phyloP scores from a whole-genome alignment of 2,888 invertebrate genomes.

The Acrobasis repandana region DNA sequence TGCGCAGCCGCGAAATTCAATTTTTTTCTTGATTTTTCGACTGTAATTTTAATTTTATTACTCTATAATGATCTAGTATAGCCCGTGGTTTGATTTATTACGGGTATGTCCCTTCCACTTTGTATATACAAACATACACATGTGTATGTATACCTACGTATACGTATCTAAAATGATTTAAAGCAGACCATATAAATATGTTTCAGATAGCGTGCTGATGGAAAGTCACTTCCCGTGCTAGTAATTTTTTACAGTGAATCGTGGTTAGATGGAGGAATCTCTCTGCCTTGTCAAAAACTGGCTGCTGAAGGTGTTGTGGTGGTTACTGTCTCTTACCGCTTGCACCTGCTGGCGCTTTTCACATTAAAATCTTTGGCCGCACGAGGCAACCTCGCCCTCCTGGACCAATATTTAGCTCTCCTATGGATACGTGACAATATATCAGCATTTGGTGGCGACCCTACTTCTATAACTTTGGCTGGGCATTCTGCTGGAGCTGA shows the following conservation, averaged over 20 bases:
- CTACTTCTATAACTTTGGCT: conserved; percentile 88
- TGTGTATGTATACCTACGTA: too few relatives aligned
- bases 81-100: too few relatives aligned
- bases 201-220: conserved; percentile 76
- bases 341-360: conserved; percentile 88
- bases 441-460: conserved; percentile 90
- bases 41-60: too few relatives aligned
- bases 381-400: conserved; percentile 92
- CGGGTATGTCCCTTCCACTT: too few relatives aligned
- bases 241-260: conserved; percentile 87
- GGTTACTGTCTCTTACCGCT: conserved; percentile 87
- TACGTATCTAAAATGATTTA: not conserved
- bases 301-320: conserved; percentile 88
- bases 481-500: conserved; percentile 92
- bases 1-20: too few relatives aligned
- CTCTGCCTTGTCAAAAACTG: conserved; percentile 87
- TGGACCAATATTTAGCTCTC: conserved; percentile 92
- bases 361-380: conserved; percentile 79
- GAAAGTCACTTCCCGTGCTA: conserved; percentile 85
- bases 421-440: conserved; percentile 91
- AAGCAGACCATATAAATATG: conserved; percentile 14
- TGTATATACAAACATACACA: too few relatives aligned
- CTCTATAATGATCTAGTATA: too few relatives aligned
- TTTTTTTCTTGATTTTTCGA: too few relatives aligned
- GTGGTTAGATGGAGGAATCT: conserved; percentile 78